Conservation (phyloP, 2,888 invertebrate genomes). For the Panopea generosa region DNA sequence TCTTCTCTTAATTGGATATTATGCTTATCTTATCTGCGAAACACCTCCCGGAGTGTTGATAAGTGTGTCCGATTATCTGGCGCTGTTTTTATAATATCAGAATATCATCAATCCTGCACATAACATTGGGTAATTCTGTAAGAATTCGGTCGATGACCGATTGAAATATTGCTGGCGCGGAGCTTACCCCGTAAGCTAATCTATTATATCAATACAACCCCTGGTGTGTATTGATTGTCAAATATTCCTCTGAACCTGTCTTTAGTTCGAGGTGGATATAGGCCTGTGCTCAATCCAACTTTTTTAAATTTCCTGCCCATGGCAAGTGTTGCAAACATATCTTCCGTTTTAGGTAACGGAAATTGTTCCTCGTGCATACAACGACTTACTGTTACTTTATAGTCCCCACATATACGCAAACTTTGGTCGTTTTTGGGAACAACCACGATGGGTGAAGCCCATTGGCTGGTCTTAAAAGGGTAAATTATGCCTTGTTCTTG, state of each 20-base stretch:
- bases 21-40: constrained; percentile 26
- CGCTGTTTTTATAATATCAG: constrained; percentile 46
- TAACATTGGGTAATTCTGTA: constrained; percentile 17
- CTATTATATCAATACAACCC: constrained; percentile 49
- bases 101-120: constrained; percentile 20
- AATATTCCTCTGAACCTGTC: constrained; percentile 35
- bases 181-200: constrained; percentile 47
- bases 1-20: too few species aligned
- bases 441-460: constrained; percentile 64
- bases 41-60: constrained; percentile 30
- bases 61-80: constrained; percentile 24
- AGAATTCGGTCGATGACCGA: constrained; percentile 53
- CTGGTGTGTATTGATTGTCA: constrained; percentile 58
- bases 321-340: constrained; percentile 53
- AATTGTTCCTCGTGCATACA: constrained; percentile 69
- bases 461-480: constrained; percentile 41
- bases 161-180: constrained; percentile 55
- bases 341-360: constrained; percentile 56
- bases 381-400: constrained; percentile 68
- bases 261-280: constrained; percentile 52
- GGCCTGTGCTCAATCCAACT: constrained; percentile 55
- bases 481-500: constrained; percentile 28
- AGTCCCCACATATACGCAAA: constrained; percentile 60
- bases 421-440: constrained; percentile 52
- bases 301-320: constrained; percentile 57